Percentiles rank a stretch among this genome's conserved stretches.
phyloP scores from a whole-genome alignment of 2,113 vertebrate species.

The Chamaetylas fuelleborni region DNA sequence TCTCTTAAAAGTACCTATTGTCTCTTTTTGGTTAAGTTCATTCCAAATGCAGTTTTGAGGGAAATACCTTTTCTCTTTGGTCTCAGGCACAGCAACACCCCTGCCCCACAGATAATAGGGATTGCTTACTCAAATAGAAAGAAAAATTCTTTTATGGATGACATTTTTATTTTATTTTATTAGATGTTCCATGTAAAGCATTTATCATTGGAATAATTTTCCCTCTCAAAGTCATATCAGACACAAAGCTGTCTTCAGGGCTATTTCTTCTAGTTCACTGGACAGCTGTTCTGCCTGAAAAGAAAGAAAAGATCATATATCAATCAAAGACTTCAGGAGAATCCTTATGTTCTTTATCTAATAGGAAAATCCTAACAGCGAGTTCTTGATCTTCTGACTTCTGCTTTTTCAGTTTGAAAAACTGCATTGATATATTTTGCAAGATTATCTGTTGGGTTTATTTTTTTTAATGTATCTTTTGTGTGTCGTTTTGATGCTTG shows the following conservation, averaged over 20 bases:
- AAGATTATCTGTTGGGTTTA: neutral
- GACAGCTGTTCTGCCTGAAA: slow-evolving; percentile 62
- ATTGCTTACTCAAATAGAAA: neutral
- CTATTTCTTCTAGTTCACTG: slow-evolving; percentile 63
- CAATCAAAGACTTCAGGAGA: slow-evolving; percentile 56
- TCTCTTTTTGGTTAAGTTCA: neutral
- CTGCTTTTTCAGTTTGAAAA: neutral
- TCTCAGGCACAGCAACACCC: neutral
- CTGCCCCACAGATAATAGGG: neutral
- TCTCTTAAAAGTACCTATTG: neutral
- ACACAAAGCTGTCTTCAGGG: slow-evolving; percentile 52
- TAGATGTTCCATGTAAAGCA: neutral
- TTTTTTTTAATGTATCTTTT: slow-evolving; percentile 4
- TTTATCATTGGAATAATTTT: slow-evolving; percentile 52
- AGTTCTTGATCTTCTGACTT: slow-evolving; percentile 42
- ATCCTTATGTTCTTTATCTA: slow-evolving; percentile 37
- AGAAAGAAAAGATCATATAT: slow-evolving; percentile 55
- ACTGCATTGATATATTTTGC: neutral
- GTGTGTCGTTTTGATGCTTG: neutral
- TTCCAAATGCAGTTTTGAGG: neutral
- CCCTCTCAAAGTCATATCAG: slow-evolving; percentile 34
- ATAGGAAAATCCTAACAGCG: neutral
- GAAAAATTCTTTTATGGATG: neutral
- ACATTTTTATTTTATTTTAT: neutral
- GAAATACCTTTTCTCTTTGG: neutral